Evolutionary conservation across 2,797 vertebrate species (phyloP), one percentile per base, ranked within the genome.

Genomic region (Trachops cirrhosus): DNA sequence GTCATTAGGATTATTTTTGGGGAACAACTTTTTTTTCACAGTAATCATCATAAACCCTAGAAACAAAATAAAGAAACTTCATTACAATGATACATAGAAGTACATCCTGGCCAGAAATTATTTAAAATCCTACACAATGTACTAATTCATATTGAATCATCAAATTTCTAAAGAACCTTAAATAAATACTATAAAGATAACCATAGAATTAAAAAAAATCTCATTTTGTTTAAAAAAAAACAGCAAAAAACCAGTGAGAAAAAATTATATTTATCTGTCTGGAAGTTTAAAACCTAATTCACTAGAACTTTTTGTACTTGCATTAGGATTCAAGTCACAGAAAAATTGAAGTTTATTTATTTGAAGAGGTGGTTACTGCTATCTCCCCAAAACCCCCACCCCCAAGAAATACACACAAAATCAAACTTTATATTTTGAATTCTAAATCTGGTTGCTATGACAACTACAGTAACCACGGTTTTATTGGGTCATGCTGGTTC

Each of bases 371-470:
- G 14, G 6, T 64, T 44, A 84, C 62, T 34, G 10, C 4, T 15
- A 0, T 70, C 11, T 44, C 44, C 48, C 12, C 21, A 22, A 21
- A 14, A 6, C 34, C 48, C 62, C n/a, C 4, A 41, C 6, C 59
- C 59, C 62, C n/a, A 8, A 21, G 32, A 64, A 34, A 41, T 7
- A 39, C 15, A 54, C 22, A 48, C 10, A 92, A 84, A 87, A 54
- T 70, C 54, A 59, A 84, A 94, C 39, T 78, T 82, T 93, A 26
- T 70, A 83, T 70, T 93, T 93, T 86, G 77, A 92, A 91, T 91
- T 82, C 74, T 54, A 57, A 94, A 57, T 77, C 92, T 74, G 68
- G 62, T 92, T 93, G 39, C 80, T 94, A 22, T 85, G 96, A 93
- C 73, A 85, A 85, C 84, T n/a, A 70, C 15, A 92, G 19, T 85